Conservation (phyloP, 2,113 vertebrate genomes). For the Dasyprocta punctata region DNA sequence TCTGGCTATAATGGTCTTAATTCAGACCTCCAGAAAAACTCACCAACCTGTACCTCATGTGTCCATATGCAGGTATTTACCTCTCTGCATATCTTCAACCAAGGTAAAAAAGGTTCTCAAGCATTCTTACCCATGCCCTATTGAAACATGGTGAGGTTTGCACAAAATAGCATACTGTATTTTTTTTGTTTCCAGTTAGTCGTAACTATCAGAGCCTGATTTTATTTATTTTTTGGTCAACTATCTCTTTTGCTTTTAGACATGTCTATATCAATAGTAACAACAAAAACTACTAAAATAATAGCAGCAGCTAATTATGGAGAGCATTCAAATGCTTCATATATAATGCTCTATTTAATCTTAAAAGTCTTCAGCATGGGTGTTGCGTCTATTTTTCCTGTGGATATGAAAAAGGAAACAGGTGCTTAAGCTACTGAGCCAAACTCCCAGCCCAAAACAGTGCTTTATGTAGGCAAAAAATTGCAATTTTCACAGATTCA, state of each 20-base stretch:
- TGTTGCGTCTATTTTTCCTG: no score
- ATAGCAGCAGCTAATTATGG: background rate
- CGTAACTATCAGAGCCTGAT: background rate
- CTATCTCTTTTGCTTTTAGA: background rate
- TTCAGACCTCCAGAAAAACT: background rate
- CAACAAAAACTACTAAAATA: background rate
- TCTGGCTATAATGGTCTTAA: background rate
- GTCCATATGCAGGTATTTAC: rapidly evolving
- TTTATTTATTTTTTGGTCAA: background rate
- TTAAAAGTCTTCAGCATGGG: rapidly evolving
- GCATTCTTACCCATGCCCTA: background rate
- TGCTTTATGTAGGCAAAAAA: background rate
- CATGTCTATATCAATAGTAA: background rate
- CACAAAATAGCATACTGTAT: background rate
- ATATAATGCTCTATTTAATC: rapidly evolving
- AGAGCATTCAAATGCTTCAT: background rate
- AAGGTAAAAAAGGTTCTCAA: background rate
- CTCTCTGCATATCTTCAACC: no score
- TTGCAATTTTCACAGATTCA: background rate
- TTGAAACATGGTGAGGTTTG: rapidly evolving
- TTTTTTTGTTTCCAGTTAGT: background rate
- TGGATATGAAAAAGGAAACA: background rate
- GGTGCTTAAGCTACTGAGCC: no score
- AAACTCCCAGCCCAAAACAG: no score
- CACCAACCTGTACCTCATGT: background rate